A percentile compares a stretch with the other conserved stretches of the same genome.
These are phyloP conservation scores for Tolmerus cingulatus DNA, from an alignment of 2,888 invertebrate genomes.

Conservation along the genomic window DNA sequence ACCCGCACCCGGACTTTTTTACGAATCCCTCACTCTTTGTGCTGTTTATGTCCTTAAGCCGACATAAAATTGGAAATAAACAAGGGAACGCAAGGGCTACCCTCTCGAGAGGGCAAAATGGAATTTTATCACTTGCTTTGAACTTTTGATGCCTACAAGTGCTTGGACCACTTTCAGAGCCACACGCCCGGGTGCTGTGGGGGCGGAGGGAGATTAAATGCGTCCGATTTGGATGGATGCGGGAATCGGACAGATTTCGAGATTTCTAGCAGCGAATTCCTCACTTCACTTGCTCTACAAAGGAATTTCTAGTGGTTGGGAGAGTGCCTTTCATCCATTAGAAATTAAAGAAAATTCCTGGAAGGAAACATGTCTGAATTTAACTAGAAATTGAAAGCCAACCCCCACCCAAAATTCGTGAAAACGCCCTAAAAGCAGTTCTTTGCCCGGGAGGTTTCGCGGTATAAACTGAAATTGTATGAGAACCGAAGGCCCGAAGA, in stretches of 20 bases:
- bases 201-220: slow-evolving; percentile 17
- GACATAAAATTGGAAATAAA: slow-evolving; percentile 46
- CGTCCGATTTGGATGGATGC: slow-evolving; percentile 16
- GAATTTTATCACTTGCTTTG: slow-evolving; percentile 42
- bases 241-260: slow-evolving; percentile 28
- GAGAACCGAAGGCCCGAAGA: background rate
- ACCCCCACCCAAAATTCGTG: background rate
- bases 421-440: background rate
- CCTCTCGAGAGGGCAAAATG: slow-evolving; percentile 19
- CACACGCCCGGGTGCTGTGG: background rate
- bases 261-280: background rate
- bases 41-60: slow-evolving; percentile 45
- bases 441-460: background rate
- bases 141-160: slow-evolving; percentile 39
- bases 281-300: slow-evolving; percentile 1
- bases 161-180: slow-evolving; percentile 12
- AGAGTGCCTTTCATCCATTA: background rate
- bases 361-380: background rate
- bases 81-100: slow-evolving; percentile 34
- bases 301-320: slow-evolving; percentile 5
- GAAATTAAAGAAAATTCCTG: background rate
- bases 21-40: slow-evolving; percentile 34
- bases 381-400: background rate
- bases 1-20: slow-evolving; percentile 5
- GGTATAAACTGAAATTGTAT: background rate